These are phyloP conservation scores for Cephus spinipes DNA, from an alignment of 2,888 invertebrate genomes.

Conservation along the genomic window DNA sequence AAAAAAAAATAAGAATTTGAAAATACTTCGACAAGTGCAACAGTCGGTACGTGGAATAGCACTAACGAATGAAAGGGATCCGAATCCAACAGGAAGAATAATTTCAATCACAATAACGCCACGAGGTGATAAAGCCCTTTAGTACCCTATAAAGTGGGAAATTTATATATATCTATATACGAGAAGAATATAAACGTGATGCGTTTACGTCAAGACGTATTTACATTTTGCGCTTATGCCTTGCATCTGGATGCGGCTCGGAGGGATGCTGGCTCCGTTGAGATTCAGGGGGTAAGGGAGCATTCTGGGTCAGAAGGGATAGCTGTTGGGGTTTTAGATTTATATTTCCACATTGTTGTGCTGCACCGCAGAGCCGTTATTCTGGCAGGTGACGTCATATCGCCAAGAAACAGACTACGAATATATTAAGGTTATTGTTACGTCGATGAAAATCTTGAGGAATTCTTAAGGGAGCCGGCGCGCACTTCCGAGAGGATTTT, in stretches of 20 bases:
- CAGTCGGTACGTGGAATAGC: not conserved
- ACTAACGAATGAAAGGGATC: not conserved
- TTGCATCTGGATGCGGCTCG: not conserved
- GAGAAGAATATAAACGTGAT: slow-evolving; percentile 1
- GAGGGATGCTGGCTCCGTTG: not conserved
- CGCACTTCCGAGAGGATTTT: not conserved
- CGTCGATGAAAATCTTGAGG: slow-evolving; percentile 52
- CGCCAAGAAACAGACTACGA: slow-evolving; percentile 48
- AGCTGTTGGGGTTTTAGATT: slow-evolving; percentile 48
- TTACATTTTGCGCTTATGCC: slow-evolving; percentile 5
- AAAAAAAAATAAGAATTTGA: slow-evolving; percentile 25
- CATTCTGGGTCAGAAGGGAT: slow-evolving; percentile 28
- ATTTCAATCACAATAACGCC: not conserved
- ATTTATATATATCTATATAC: not conserved
- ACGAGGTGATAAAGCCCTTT: not conserved
- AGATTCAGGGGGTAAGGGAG: slow-evolving; percentile 12
- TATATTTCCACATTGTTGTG: slow-evolving; percentile 49
- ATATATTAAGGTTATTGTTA: slow-evolving; percentile 58
- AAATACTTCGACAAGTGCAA: not conserved
- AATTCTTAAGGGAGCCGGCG: slow-evolving; percentile 32
- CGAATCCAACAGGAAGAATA: not conserved
- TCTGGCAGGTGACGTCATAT: slow-evolving; percentile 39
- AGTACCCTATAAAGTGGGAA: not conserved
- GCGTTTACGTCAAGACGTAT: not conserved
- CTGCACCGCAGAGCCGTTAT: slow-evolving; percentile 28